Conservation (phyloP, 1,140 invertebrate species). For the Chironomus striatipennis region DNA sequence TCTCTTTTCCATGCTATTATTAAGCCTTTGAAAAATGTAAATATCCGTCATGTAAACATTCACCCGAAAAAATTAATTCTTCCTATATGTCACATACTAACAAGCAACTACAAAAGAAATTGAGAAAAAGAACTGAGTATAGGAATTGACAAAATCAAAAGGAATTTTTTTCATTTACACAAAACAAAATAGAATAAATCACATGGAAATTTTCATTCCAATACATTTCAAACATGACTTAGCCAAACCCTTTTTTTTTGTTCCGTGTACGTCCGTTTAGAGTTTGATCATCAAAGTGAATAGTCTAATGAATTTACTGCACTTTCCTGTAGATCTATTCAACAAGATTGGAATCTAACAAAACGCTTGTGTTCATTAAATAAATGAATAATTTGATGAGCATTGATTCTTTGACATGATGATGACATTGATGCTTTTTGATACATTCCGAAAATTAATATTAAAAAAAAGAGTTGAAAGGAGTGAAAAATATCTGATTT, state of each 20-base stretch:
- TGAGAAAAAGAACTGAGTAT: too few species aligned
- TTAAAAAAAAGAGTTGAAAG: neutral
- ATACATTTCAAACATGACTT: neutral
- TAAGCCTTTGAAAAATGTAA: conserved; percentile 14
- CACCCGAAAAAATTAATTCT: neutral
- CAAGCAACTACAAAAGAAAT: too few species aligned
- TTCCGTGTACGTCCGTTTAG: neutral
- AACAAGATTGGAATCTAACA: too few species aligned
- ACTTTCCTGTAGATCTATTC: neutral
- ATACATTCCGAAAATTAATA: neutral
- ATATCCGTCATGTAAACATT: neutral
- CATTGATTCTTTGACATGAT: conserved; percentile 13
- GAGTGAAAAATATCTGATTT: neutral
- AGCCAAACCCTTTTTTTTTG: conserved; percentile 1
- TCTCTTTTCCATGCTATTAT: neutral
- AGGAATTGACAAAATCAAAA: neutral
- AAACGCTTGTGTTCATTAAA: too few species aligned
- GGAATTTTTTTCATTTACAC: neutral
- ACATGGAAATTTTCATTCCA: neutral
- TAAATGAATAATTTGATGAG: conserved; percentile 10
- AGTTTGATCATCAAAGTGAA: neutral
- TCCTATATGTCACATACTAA: conserved; percentile 3
- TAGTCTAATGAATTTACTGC: neutral
- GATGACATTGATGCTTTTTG: conserved; percentile 12
- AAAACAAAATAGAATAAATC: neutral